Conservation (phyloP, 2,797 vertebrate genomes). For the Cirrhinus molitorella region DNA sequence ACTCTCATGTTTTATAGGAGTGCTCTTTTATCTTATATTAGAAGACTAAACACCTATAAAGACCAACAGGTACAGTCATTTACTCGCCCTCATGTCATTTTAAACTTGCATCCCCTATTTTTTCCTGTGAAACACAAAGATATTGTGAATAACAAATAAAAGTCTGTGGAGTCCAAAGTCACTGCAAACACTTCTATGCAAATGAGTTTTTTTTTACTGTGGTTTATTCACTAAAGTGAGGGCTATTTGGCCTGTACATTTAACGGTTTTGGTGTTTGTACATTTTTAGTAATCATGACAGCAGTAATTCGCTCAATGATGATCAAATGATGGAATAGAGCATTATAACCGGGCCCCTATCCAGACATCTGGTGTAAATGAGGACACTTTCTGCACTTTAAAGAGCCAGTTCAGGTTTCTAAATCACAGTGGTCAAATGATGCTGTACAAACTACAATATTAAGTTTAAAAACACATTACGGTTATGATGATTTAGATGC, state of each 20-base stretch:
- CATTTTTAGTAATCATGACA: conserved; percentile 1
- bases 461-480: background rate
- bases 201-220: background rate
- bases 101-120: background rate
- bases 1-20: conserved; percentile 15
- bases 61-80: background rate
- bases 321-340: background rate
- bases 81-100: background rate
- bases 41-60: background rate
- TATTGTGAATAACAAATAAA: background rate
- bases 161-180: background rate
- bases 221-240: background rate
- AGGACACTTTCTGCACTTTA: background rate
- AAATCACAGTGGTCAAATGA: background rate
- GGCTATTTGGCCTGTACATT: background rate
- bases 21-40: background rate
- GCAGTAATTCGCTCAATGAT: background rate
- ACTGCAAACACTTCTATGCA: background rate
- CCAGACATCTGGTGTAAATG: background rate
- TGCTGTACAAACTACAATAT: background rate
- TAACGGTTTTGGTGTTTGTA: background rate
- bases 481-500: background rate
- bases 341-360: background rate
- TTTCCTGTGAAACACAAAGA: background rate
- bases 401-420: background rate